Evolutionary conservation across 2,113 vertebrate genomes (phyloP).

Genomic region (Oceanodroma tethys): DNA sequence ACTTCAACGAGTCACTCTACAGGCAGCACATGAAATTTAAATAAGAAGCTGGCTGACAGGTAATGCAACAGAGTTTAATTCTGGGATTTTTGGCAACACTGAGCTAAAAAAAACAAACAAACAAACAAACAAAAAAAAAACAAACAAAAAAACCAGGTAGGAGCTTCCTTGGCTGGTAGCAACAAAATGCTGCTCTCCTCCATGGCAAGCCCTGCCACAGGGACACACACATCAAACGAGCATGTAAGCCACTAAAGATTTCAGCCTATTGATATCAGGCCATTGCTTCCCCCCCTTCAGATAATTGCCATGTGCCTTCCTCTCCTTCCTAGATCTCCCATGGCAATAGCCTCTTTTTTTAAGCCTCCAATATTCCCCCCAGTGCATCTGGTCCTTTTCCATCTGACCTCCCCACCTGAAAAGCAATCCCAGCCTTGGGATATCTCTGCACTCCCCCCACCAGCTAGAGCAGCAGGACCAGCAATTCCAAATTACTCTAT

Average conservation of each 20-base stretch:
- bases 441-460: background rate
- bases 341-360: background rate
- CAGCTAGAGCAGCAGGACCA: background rate
- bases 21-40: background rate
- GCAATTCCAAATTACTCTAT: background rate
- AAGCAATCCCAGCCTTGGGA: background rate
- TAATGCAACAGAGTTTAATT: background rate
- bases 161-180: background rate
- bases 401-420: background rate
- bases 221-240: background rate
- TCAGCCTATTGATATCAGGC: background rate
- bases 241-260: background rate
- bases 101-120: background rate
- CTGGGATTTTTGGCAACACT: background rate
- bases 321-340: background rate
- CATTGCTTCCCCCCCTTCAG: background rate
- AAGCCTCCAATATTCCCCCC: background rate
- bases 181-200: background rate
- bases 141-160: background rate
- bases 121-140: too few species aligned
- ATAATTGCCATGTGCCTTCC: background rate
- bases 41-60: background rate
- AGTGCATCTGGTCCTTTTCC: background rate
- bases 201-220: background rate
- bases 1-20: too few species aligned